These are phyloP conservation scores for Bryconaethiops microstoma DNA, from an alignment of 2,797 vertebrate species.

Conservation along the genomic window DNA sequence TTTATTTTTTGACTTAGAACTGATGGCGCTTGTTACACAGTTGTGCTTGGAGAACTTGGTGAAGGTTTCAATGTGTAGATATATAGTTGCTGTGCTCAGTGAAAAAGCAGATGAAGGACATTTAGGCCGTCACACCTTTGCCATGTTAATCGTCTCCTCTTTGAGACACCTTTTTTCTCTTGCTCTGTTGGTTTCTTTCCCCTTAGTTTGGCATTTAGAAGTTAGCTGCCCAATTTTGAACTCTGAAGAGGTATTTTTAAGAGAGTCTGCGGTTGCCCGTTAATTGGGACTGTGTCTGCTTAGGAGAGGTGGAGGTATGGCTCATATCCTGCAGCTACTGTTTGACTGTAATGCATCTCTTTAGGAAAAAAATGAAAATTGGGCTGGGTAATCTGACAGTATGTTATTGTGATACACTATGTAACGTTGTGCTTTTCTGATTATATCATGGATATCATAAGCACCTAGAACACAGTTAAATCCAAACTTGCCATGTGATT, in stretches of 20 bases:
- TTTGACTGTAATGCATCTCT: conserved; percentile 15
- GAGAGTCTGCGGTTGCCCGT: conserved; percentile 76
- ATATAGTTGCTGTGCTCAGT: not conserved
- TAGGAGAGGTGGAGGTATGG: conserved; percentile 65
- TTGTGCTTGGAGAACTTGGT: not conserved
- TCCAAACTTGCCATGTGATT: too few species aligned
- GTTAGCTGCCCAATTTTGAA: conserved; percentile 73
- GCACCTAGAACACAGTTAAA: too few species aligned
- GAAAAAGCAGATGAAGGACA: not conserved
- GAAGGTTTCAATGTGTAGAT: conserved; percentile 1
- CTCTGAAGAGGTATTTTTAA: conserved; percentile 77
- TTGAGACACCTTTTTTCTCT: not conserved
- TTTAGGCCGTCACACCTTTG: not conserved
- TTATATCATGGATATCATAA: too few species aligned
- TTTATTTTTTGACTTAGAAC: not conserved
- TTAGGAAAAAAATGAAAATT: not conserved
- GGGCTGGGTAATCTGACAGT: not conserved
- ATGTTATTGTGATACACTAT: not conserved
- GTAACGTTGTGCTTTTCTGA: too few species aligned
- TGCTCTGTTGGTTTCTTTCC: not conserved
- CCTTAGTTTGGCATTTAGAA: conserved; percentile 56
- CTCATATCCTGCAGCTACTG: conserved; percentile 58
- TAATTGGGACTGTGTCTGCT: conserved; percentile 78
- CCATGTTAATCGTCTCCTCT: not conserved
- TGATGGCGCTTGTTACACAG: not conserved